phyloP scores from a whole-genome alignment of 2,797 vertebrate species.

The Cynopterus sphinx region DNA sequence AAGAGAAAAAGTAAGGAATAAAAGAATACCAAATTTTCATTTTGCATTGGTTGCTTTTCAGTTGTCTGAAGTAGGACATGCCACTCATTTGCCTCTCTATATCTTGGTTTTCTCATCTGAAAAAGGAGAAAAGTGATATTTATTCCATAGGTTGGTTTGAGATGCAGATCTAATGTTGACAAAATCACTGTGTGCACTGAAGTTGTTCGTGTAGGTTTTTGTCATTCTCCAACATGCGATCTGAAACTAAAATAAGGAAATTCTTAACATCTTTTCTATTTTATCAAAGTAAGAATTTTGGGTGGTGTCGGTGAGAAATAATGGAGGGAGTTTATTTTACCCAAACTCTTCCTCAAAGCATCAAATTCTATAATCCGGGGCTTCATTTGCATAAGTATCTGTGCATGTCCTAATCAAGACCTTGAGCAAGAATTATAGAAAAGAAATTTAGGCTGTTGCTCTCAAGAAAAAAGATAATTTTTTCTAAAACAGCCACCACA shows the following conservation, averaged over 20 bases:
- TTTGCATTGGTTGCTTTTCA: background rate
- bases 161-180: background rate
- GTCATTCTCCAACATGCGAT: background rate
- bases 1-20: background rate
- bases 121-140: background rate
- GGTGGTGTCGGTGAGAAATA: background rate
- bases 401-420: constrained; percentile 56
- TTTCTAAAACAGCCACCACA: background rate
- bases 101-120: background rate
- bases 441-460: constrained; percentile 57
- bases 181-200: background rate
- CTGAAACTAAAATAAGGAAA: background rate
- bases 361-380: constrained; percentile 22
- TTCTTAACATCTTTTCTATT: background rate
- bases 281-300: background rate
- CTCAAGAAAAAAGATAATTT: constrained; percentile 53
- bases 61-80: background rate
- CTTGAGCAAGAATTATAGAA: background rate
- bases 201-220: background rate
- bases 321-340: background rate
- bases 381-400: constrained; percentile 57
- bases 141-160: background rate
- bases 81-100: background rate
- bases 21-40: background rate
- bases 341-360: background rate